Conservation (phyloP, 2,888 invertebrate species). For the Folsomia manolachei region DNA sequence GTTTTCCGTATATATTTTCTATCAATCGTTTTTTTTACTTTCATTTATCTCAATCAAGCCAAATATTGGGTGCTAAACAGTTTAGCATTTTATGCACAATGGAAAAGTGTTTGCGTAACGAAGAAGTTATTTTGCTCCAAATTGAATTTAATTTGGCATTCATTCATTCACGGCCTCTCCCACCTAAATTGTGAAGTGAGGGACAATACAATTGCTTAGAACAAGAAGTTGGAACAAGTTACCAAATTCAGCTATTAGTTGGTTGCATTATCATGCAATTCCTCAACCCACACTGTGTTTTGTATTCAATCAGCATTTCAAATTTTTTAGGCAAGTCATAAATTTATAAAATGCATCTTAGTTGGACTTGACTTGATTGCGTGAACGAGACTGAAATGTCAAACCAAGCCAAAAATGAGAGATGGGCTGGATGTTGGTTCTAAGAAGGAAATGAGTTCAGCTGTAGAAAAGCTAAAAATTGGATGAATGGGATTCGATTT, state of each 20-base stretch:
- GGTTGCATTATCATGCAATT: not conserved
- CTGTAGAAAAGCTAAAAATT: no score
- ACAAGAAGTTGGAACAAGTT: not conserved
- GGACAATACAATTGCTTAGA: not conserved
- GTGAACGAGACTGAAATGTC: not conserved
- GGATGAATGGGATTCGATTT: not conserved
- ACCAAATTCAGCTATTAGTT: not conserved
- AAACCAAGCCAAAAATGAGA: not conserved
- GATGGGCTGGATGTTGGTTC: not conserved
- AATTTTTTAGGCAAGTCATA: not conserved
- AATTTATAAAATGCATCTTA: not conserved
- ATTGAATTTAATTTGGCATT: slow-evolving; percentile 10
- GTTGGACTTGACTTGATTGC: not conserved
- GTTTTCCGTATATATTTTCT: no score
- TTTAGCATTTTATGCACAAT: no score
- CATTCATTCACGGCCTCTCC: not conserved
- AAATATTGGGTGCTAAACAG: no score
- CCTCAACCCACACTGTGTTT: not conserved
- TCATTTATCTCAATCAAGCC: no score
- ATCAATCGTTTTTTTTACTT: no score
- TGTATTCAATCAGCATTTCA: not conserved
- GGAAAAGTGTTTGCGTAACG: slow-evolving; percentile 5
- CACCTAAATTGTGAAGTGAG: not conserved
- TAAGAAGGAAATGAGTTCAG: no score
- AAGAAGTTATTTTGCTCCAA: slow-evolving; percentile 8